Base-by-base conservation (phyloP, 2,888 invertebrate species). In the Sclerodermus sp. region DNA sequence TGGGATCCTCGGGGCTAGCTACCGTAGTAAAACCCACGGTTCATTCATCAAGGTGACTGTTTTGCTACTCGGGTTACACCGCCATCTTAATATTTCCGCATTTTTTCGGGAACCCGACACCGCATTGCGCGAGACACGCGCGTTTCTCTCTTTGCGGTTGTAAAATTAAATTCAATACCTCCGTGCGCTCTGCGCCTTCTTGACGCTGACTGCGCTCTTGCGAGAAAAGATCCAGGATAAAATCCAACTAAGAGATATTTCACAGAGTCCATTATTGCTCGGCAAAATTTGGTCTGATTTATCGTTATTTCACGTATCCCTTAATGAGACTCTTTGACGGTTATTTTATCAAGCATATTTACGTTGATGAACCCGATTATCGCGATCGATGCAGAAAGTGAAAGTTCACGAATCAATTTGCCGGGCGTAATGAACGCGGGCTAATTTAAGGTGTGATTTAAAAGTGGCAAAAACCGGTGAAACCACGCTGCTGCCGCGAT, bases 51-150 rank as follows among this genome's bases (percentile, higher is more conserved):
- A 36, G 34, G 23, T 5, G 44, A 45, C 43, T 23, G 58, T 56
- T 41, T 49, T 45, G 60, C 60, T 60, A 67, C 69, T 69, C 68
- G 62, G 51, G 60, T 70, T 67, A 66, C 66, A 57, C 55, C 54
- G 55, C 56, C 55, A 42, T 54, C 53, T 64, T 58, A 57, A 61
- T 62, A 61, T 64, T 62, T 66, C 60, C 66, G 55, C 60, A 61
- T 64, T 62, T 67, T 57, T 63, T 54, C 49, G 45, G 60, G 49
- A 60, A 61, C 41, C 29, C 38, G 55, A 64, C 29, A 55, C 30
- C 43, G 10, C 40, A 29, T 46, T 43, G 23, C 39, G 16, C 13
- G 30, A 47, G 39, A 49, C 37, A 36, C 38, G 38, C 31, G 42
- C 23, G 38, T 45, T 52, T 45, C 53, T 50, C 46, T 41, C 38